phyloP scores from a whole-genome alignment of 2,797 vertebrate species.

The Crypturellus tataupa region DNA sequence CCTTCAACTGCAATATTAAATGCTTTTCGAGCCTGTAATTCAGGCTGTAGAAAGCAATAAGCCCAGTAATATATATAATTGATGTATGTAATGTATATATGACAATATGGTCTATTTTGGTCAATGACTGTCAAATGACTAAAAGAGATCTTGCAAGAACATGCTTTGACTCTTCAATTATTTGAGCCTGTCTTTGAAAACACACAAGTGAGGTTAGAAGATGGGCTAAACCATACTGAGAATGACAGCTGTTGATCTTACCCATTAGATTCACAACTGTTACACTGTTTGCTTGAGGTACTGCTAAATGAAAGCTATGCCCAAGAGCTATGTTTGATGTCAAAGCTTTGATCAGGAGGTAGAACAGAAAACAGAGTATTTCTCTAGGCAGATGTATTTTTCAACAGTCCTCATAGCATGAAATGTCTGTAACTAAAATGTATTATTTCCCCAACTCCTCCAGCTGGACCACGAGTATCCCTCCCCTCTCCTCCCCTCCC shows the following conservation, averaged over 20 bases:
- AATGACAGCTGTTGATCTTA: neutral
- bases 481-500: no score
- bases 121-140: neutral
- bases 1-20: neutral
- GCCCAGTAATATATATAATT: neutral
- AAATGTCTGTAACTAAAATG: neutral
- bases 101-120: neutral
- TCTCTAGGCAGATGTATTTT: neutral
- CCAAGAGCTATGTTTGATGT: neutral
- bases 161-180: neutral
- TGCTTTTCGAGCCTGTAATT: neutral
- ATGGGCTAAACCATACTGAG: neutral
- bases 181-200: neutral
- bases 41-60: neutral
- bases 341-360: constrained; percentile 14
- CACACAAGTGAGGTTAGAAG: neutral
- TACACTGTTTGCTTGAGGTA: neutral
- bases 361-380: neutral
- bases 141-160: neutral
- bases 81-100: neutral
- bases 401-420: neutral
- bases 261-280: neutral
- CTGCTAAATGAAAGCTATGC: neutral
- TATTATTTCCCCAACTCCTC: neutral
- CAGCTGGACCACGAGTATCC: no score